Percentiles rank a stretch among this genome's conserved stretches.
phyloP scores from a whole-genome alignment of 2,888 invertebrate genomes.

The Resseliella maxima region DNA sequence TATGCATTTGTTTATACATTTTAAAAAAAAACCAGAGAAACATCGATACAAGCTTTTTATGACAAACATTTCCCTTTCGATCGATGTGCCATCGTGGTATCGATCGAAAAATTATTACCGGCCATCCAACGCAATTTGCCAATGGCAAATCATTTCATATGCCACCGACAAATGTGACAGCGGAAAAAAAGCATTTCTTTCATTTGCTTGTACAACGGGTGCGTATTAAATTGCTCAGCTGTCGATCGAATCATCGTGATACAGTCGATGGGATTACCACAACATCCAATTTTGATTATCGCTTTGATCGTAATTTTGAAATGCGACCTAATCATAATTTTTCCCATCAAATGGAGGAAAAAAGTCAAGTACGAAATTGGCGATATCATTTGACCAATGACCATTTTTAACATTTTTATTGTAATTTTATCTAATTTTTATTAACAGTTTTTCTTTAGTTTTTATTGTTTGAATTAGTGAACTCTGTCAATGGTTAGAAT shows the following conservation, averaged over 20 bases:
- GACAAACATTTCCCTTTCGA: slow-evolving; percentile 67
- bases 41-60: slow-evolving; percentile 60
- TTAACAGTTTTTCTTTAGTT: background rate
- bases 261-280: slow-evolving; percentile 58
- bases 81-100: slow-evolving; percentile 61
- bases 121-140: background rate
- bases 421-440: background rate
- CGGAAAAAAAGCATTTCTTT: background rate
- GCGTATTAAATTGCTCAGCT: background rate
- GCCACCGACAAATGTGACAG: background rate
- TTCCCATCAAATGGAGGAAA: background rate
- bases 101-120: background rate
- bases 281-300: slow-evolving; percentile 60
- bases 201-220: background rate
- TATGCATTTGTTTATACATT: slow-evolving; percentile 66
- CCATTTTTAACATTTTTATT: slow-evolving; percentile 62
- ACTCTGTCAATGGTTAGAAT: background rate
- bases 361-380: slow-evolving; percentile 65
- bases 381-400: slow-evolving; percentile 68
- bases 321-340: slow-evolving; percentile 35
- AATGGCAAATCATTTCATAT: background rate
- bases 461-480: background rate
- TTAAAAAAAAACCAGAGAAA: slow-evolving; percentile 63
- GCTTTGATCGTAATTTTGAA: slow-evolving; percentile 61
- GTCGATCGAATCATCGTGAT: slow-evolving; percentile 55